Conservation (phyloP, 2,113 vertebrate species). For the Platichthys stellatus region DNA sequence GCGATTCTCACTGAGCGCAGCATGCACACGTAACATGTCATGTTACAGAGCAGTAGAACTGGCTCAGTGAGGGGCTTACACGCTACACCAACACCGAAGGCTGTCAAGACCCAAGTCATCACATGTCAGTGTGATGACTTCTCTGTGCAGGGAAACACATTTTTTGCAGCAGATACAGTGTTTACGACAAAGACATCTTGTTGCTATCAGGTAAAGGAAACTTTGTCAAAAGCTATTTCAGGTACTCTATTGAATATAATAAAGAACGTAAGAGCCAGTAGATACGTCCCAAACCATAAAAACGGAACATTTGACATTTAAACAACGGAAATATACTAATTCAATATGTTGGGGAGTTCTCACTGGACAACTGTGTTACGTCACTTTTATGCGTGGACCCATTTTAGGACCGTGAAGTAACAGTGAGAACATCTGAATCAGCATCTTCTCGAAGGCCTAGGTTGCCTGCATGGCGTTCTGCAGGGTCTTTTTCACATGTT, state of each 20-base stretch:
- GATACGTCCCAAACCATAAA: background rate
- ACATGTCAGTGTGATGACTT: conserved; percentile 8
- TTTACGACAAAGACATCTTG: too few species aligned
- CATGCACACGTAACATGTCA: conserved; percentile 2
- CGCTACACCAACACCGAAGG: background rate
- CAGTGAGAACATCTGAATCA: conserved; percentile 20
- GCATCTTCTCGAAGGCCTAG: conserved; percentile 31
- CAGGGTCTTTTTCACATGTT: conserved; percentile 39
- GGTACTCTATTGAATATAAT: too few species aligned
- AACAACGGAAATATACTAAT: background rate
- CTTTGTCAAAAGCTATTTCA: too few species aligned
- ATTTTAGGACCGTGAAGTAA: conserved; percentile 8
- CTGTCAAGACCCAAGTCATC: background rate
- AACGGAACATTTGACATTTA: conserved; percentile 18
- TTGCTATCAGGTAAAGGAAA: too few species aligned
- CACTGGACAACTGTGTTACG: background rate
- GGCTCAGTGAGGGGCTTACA: conserved; percentile 11
- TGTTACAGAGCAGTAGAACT: conserved; percentile 11
- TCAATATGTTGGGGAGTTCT: background rate
- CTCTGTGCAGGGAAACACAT: background rate
- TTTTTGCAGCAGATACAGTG: too few species aligned
- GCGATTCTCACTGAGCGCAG: background rate
- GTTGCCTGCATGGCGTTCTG: conserved; percentile 45
- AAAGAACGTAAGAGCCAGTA: background rate
- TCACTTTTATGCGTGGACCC: conserved; percentile 2